Base-by-base conservation (phyloP, 2,888 invertebrate species). In the Heliconius ismenius region DNA sequence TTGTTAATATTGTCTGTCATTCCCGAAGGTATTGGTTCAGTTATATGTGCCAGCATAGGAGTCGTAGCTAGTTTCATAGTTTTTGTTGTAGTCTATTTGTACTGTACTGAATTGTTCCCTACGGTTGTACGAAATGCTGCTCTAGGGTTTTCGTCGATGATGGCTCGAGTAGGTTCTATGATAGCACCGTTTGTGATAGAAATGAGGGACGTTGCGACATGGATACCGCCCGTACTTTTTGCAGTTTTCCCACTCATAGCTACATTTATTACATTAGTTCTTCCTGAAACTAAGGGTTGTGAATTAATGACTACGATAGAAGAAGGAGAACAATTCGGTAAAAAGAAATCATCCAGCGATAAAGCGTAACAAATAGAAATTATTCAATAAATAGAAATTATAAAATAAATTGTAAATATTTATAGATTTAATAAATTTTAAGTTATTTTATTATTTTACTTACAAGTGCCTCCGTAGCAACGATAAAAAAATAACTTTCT, bases 71-170 rank as follows among this genome's bases (percentile, higher is more conserved):
- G 97, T 86, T 97, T 98, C 49, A 95, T 97, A n/a, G 96, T 96
- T 2, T 98, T 98, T 86, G 97, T 98, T 1, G 96, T 97, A 32
- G 97, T 97, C 18, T 98, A 98, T 88, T 95, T 98, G 63, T 98
- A 97, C 89, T 96, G 97, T 60, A 96, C 97, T 0, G 98, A 98
- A 90, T 87, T 98, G 73, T 98, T 98, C 84, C 98, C 98, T 0
- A 98, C 98, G 0, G 97, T 98, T 3, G 96, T 98, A 3, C 94
- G 98, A 54, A 98, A 98, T 84, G 96, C 97, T 70, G 98, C 98
- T 0, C 95, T 98, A 76, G 98, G 98, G 0, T 95, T 96, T n/a
- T 97, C 97, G n/a, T 98, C 98, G 0, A 97, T 98, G 96, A 95
- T 96, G 85, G 98, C 98, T 0, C 95, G 98, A 81, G 92, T 98